These are phyloP conservation scores for Dimorphilus gyrociliatus DNA, from an alignment of 2,888 invertebrate genomes.

Conservation along the genomic window DNA sequence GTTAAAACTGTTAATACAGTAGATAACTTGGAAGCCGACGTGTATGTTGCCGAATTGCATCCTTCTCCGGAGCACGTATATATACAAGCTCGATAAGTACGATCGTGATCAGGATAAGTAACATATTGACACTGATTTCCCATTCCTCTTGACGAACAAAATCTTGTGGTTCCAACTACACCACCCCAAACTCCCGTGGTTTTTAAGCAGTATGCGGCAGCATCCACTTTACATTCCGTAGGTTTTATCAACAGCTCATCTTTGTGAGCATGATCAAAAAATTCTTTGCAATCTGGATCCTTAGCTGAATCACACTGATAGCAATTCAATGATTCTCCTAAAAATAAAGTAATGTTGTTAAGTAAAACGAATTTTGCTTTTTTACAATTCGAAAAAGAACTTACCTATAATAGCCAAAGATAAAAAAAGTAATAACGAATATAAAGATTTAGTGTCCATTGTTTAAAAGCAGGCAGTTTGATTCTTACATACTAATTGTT, in stretches of 20 bases:
- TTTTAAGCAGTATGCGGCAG: conserved; percentile 69
- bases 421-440: too few species aligned
- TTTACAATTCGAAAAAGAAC: too few species aligned
- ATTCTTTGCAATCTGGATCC: conserved; percentile 39
- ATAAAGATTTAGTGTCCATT: too few species aligned
- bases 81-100: conserved; percentile 36
- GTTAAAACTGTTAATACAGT: too few species aligned
- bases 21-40: conserved; percentile 2
- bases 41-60: conserved; percentile 21
- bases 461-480: too few species aligned
- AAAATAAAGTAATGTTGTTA: conserved; percentile 8
- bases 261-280: conserved; percentile 47
- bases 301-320: conserved; percentile 72
- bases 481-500: too few species aligned
- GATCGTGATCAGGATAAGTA: conserved; percentile 34
- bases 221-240: conserved; percentile 50
- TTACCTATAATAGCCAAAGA: too few species aligned
- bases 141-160: conserved; percentile 36
- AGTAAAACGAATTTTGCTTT: too few species aligned
- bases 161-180: conserved; percentile 36
- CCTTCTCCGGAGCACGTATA: conserved; percentile 29
- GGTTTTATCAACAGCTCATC: conserved; percentile 43
- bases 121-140: conserved; percentile 37
- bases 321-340: conserved; percentile 49
- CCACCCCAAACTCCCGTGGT: conserved; percentile 57